Evolutionary conservation across 2,113 vertebrate genomes (phyloP).

Genomic region (Tyto alba): DNA sequence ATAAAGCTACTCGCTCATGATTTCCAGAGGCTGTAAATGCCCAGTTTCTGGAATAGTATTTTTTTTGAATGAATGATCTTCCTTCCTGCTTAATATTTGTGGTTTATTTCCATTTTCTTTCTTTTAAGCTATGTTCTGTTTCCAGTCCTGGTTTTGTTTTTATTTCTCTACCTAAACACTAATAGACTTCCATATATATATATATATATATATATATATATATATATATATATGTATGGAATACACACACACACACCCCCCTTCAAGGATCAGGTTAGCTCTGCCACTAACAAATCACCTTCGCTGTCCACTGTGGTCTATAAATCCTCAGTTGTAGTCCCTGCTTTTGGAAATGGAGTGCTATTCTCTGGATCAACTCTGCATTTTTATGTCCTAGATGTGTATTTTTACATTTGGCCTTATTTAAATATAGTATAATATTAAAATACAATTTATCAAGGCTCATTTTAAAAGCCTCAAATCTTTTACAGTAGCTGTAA

Average conservation of each 20-base stretch:
- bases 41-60: accelerated
- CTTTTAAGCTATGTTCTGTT: not conserved
- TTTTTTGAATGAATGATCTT: not conserved
- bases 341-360: not conserved
- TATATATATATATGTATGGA: not conserved
- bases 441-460: not conserved
- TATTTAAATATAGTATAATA: not conserved
- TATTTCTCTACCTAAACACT: not conserved
- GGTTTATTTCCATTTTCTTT: not conserved
- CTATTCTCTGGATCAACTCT: not conserved
- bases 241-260: no score
- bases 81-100: not conserved
- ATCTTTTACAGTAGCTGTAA: not conserved
- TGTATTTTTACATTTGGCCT: not conserved
- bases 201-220: not conserved
- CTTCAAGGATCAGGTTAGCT: not conserved
- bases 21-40: not conserved
- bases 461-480: not conserved
- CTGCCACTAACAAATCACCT: not conserved
- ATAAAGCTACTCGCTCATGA: no score
- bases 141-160: not conserved
- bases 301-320: not conserved
- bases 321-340: no score
- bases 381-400: not conserved
- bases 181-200: no score